Evolutionary conservation across 1,140 invertebrate species (phyloP).

Genomic region (Radopholus similis): DNA sequence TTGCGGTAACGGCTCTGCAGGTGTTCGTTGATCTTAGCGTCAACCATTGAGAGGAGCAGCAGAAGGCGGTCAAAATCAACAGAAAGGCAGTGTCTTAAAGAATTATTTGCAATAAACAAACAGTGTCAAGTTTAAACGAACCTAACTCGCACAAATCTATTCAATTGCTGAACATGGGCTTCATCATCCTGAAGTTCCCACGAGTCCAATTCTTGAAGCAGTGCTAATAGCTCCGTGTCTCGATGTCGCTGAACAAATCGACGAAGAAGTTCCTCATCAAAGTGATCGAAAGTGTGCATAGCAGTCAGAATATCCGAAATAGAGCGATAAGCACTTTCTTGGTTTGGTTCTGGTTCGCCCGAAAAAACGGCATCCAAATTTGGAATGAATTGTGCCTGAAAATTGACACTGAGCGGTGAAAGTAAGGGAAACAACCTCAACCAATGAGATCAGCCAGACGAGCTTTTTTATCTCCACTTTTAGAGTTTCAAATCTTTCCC

Average conservation of each 20-base stretch:
- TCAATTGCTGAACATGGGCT: slow-evolving; percentile 8
- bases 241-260: neutral
- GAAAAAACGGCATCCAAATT: neutral
- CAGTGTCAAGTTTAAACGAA: neutral
- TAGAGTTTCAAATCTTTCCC: slow-evolving; percentile 15
- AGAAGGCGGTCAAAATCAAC: slow-evolving; percentile 12
- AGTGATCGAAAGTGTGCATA: slow-evolving; percentile 19
- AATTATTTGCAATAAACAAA: neutral
- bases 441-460: slow-evolving; percentile 9
- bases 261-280: neutral
- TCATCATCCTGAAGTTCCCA: slow-evolving; percentile 18
- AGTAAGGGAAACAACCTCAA: slow-evolving; percentile 9
- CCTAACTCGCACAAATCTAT: neutral
- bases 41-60: slow-evolving; percentile 2
- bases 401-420: neutral
- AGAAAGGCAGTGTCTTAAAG: slow-evolving; percentile 17
- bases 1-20: slow-evolving; percentile 14
- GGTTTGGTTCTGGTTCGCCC: neutral
- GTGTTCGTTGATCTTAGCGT: slow-evolving; percentile 21
- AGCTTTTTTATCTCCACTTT: slow-evolving; percentile 17
- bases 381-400: no score
- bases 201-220: slow-evolving; percentile 12
- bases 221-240: slow-evolving; percentile 1
- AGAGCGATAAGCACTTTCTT: neutral
- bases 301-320: slow-evolving; percentile 16